Evolutionary conservation across 2,888 invertebrate genomes (phyloP).

Genomic region (Neelides folsomi): DNA sequence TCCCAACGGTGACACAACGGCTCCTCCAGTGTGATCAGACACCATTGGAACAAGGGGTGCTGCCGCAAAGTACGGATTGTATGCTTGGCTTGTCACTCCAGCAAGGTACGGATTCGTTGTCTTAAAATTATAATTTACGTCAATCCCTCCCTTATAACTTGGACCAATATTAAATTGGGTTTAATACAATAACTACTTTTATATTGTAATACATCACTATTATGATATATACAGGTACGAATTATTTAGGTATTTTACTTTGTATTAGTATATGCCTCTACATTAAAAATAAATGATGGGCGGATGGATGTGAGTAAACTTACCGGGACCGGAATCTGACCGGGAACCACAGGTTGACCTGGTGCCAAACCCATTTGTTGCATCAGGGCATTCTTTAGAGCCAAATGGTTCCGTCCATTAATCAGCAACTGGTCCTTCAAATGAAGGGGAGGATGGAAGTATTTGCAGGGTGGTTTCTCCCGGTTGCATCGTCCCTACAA

Average conservation of each 20-base stretch:
- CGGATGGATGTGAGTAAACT: constrained; percentile 40
- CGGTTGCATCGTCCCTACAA: constrained; percentile 98
- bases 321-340: constrained; percentile 82
- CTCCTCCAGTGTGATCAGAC: constrained; percentile 60
- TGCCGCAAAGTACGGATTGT: constrained; percentile 81
- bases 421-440: constrained; percentile 98
- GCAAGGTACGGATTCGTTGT: constrained; percentile 33
- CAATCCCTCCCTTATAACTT: no score
- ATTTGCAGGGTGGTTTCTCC: constrained; percentile 99
- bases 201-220: no score
- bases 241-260: no score
- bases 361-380: constrained; percentile 86
- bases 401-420: constrained; percentile 98
- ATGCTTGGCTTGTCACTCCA: constrained; percentile 50
- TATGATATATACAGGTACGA: no score
- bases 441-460: constrained; percentile 99
- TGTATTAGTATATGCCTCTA: no score
- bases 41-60: constrained; percentile 80
- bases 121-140: constrained; percentile 12
- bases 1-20: constrained; percentile 68
- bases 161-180: background rate
- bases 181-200: no score
- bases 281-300: background rate
- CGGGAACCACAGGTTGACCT: constrained; percentile 78
- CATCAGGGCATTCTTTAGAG: constrained; percentile 94